Conservation (phyloP, 1,140 invertebrate genomes). For the Trypoxylus dichotomus region DNA sequence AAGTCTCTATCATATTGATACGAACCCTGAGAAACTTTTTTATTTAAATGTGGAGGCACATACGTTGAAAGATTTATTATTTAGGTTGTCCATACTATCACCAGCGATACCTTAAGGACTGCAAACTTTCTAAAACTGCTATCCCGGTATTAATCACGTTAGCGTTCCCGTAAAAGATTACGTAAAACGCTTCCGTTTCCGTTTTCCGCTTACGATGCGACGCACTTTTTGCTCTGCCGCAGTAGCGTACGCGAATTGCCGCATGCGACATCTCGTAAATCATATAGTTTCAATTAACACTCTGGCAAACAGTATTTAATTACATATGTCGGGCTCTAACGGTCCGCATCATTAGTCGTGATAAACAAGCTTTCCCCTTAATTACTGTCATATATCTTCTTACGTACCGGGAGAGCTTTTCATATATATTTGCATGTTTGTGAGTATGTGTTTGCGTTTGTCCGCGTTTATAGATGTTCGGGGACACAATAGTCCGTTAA, state of each 20-base stretch:
- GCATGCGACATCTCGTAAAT: slow-evolving; percentile 6
- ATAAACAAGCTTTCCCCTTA: slow-evolving; percentile 23
- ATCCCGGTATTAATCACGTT: no score
- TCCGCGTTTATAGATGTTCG: not conserved
- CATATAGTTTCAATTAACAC: slow-evolving; percentile 19
- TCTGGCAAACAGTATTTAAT: slow-evolving; percentile 7
- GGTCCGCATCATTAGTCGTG: slow-evolving; percentile 19
- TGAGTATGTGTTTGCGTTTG: not conserved
- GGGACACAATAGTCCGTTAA: slow-evolving; percentile 1
- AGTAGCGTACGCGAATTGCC: not conserved
- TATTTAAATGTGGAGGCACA: no score
- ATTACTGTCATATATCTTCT: slow-evolving; percentile 24
- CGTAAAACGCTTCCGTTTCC: not conserved
- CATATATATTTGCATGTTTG: not conserved
- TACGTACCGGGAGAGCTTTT: not conserved
- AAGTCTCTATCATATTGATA: no score
- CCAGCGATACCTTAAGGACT: no score
- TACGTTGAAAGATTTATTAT: no score
- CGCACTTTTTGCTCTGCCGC: not conserved
- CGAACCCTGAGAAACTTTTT: no score
- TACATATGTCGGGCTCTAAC: slow-evolving; percentile 15
- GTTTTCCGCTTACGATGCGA: not conserved
- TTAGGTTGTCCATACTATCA: no score
- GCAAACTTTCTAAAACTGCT: no score
- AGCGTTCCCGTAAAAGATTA: no score